Conservation (phyloP, 2,113 vertebrate genomes). For the Phyllostomus discolor region DNA sequence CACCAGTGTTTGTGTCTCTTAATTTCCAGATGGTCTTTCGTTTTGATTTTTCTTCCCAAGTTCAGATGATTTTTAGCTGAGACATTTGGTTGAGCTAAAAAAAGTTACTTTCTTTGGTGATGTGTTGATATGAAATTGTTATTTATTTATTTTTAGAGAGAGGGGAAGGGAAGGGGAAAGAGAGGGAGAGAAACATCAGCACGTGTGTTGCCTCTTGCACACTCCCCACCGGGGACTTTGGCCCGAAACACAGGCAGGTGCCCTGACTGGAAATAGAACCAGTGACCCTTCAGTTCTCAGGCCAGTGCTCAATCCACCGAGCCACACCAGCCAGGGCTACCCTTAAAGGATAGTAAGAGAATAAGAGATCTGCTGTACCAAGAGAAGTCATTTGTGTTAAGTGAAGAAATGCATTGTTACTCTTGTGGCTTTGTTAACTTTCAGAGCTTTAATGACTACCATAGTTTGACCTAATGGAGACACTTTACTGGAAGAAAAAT, state of each 20-base stretch:
- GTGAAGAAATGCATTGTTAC: background rate
- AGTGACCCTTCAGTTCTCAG: too few species aligned
- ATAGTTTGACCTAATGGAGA: background rate
- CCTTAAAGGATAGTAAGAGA: background rate
- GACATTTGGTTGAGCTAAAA: background rate
- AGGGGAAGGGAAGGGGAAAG: too few species aligned
- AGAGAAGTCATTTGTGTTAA: background rate
- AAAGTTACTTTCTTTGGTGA: background rate
- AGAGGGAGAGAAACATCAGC: too few species aligned
- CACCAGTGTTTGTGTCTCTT: background rate
- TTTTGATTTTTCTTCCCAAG: background rate
- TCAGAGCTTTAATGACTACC: slow-evolving; percentile 17
- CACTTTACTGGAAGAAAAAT: slow-evolving; percentile 17
- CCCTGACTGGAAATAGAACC: too few species aligned
- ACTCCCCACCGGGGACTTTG: too few species aligned
- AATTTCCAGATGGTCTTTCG: background rate
- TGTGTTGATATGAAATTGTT: background rate
- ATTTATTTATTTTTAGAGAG: too few species aligned
- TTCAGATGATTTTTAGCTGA: slow-evolving; percentile 10
- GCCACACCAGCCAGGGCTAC: background rate
- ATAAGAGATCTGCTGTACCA: background rate
- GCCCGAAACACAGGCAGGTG: too few species aligned
- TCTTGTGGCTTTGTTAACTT: slow-evolving; percentile 7
- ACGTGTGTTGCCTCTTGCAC: too few species aligned
- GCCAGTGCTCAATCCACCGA: too few species aligned